Conservation (phyloP, 2,888 invertebrate genomes). For the Drosophila flavopinicola region DNA sequence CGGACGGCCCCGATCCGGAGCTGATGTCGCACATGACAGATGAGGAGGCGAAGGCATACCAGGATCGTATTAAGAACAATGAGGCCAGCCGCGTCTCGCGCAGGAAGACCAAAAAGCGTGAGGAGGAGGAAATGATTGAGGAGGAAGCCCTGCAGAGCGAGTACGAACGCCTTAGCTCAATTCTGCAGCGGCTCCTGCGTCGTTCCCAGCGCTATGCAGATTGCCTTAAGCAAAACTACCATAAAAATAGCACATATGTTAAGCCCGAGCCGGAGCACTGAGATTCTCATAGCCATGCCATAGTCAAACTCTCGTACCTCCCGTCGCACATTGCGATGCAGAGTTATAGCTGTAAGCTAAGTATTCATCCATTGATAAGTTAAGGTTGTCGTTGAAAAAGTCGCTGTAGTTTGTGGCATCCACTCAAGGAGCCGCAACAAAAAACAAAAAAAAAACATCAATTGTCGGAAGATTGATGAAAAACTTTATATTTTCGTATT, state of each 20-base stretch:
- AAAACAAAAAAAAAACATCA: slow-evolving; percentile 25
- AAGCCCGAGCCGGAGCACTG: slow-evolving; percentile 52
- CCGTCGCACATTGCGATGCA: slow-evolving; percentile 60
- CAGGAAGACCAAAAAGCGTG: slow-evolving; percentile 80
- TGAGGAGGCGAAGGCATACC: slow-evolving; percentile 69
- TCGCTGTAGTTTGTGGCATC: slow-evolving; percentile 43
- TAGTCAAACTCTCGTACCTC: slow-evolving; percentile 56
- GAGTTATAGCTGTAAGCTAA: slow-evolving; percentile 36
- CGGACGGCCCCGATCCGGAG: slow-evolving; percentile 78
- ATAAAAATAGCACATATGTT: slow-evolving; percentile 54
- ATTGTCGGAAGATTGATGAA: slow-evolving; percentile 29
- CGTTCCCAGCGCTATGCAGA: not conserved
- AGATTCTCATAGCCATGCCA: slow-evolving; percentile 67
- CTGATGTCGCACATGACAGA: slow-evolving; percentile 63
- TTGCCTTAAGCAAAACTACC: slow-evolving; percentile 27
- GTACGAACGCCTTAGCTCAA: slow-evolving; percentile 22
- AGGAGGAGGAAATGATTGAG: slow-evolving; percentile 61
- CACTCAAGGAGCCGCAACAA: slow-evolving; percentile 26
- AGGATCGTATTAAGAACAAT: slow-evolving; percentile 82
- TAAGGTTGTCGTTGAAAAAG: slow-evolving; percentile 58
- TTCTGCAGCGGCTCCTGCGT: slow-evolving; percentile 1
- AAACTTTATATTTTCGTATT: slow-evolving; percentile 28
- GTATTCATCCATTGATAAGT: slow-evolving; percentile 39
- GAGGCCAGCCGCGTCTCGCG: slow-evolving; percentile 82
- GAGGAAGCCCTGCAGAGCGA: slow-evolving; percentile 49